These are phyloP conservation scores for Ridgeia piscesae DNA, from an alignment of 1,140 invertebrate genomes.

Conservation along the genomic window DNA sequence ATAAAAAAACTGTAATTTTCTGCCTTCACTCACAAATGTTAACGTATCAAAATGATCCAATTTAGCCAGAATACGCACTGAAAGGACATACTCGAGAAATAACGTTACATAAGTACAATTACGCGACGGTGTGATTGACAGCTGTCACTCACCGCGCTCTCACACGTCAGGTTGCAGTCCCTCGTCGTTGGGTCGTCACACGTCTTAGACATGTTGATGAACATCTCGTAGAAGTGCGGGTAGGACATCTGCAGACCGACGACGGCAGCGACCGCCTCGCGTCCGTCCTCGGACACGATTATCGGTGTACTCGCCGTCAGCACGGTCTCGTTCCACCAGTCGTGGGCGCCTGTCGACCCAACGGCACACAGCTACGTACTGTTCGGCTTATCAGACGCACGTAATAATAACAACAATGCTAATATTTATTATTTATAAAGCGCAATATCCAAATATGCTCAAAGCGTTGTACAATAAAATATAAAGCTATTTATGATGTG, in stretches of 20 bases:
- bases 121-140: background rate
- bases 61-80: background rate
- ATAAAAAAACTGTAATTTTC: no score
- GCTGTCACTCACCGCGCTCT: conserved; percentile 19
- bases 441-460: no score
- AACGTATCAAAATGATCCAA: background rate
- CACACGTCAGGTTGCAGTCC: conserved; percentile 26
- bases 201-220: conserved; percentile 44
- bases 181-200: background rate
- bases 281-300: conserved; percentile 76
- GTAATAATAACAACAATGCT: no score
- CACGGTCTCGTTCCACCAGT: conserved; percentile 54
- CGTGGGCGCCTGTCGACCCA: background rate
- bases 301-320: conserved; percentile 89
- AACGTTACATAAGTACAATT: background rate
- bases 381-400: no score
- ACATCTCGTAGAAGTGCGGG: conserved; percentile 39
- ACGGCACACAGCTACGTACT: no score
- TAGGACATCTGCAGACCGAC: conserved; percentile 67
- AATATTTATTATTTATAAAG: no score
- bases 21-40: no score
- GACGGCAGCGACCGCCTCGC: conserved; percentile 84
- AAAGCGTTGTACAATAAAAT: no score
- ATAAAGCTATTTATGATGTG: no score
- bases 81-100: background rate